Percentiles rank a stretch among this genome's conserved stretches.
Conservation (phyloP, 2,797 vertebrate genomes). For the Apogon hyalosoma region DNA sequence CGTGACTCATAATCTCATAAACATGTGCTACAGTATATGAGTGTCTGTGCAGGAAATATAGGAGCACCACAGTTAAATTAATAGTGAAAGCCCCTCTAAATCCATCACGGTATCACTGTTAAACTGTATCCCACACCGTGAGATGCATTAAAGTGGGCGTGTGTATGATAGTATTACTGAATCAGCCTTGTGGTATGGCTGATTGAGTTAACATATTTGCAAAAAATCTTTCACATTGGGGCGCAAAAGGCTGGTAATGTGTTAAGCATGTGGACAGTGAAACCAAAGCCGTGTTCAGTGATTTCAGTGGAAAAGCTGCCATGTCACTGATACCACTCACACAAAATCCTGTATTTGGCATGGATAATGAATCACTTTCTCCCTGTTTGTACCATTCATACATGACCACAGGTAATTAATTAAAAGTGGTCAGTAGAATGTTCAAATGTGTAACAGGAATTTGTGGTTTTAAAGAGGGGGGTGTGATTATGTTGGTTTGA, state of each 20-base stretch:
- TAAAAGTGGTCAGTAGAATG: not conserved
- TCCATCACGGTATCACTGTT: conserved; percentile 52
- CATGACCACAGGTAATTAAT: not conserved
- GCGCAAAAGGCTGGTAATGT: conserved; percentile 61
- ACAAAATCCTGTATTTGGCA: conserved; percentile 19
- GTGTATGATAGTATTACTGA: conserved; percentile 69
- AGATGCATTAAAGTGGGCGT: conserved; percentile 61
- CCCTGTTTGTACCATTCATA: not conserved
- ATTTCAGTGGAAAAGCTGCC: conserved; percentile 44
- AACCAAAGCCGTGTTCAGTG: conserved; percentile 49
- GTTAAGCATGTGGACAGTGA: conserved; percentile 67
- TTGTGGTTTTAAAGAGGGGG: too few species aligned
- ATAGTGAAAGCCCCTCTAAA: conserved; percentile 52
- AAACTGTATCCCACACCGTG: conserved; percentile 45
- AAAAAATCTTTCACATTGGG: conserved; percentile 54
- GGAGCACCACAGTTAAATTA: conserved; percentile 52
- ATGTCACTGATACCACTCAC: conserved; percentile 44
- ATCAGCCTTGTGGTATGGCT: conserved; percentile 58
- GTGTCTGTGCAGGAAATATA: conserved; percentile 57
- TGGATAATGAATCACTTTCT: conserved; percentile 26
- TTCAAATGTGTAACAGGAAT: not conserved
- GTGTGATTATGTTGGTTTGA: not conserved
- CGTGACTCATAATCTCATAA: conserved; percentile 65
- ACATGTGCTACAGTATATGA: conserved; percentile 55
- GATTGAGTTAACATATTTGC: conserved; percentile 73